Base-by-base conservation (phyloP, 1,140 invertebrate genomes). In the Hypothenemus hampei region DNA sequence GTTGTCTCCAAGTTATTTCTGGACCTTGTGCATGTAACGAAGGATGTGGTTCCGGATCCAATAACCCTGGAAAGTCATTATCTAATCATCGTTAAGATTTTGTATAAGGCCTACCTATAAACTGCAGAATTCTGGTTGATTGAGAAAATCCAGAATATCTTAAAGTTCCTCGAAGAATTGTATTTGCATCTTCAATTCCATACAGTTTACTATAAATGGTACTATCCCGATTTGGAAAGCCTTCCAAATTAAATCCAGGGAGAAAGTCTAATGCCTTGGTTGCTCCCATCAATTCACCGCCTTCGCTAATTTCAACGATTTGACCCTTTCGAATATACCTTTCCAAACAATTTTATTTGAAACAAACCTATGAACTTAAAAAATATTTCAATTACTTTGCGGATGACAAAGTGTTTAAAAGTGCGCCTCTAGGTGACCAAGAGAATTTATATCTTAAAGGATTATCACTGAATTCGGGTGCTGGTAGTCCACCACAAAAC, bases 391-490 rank as follows among this genome's bases (percentile, higher is more conserved):
- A 13, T 16, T 55, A 98, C 72, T 87, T 92, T 3, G 96, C 95
- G 2, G 84, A 83, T 13, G 86, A 84, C 3, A 97, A 73, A 0
- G 93, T 91, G 62, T 97, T 98, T 0, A 94, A 74, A 1, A 99
- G 73, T 1, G 93, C 93, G 5, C 91, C 91, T 26, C 86, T 77
- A 7, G 96, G 95, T 49, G 86, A 95, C 96, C 96, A 98, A 8
- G 91, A 97, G 71, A 99, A 99, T 71, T 98, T 99, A 73, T 99
- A 99, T 11, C 96, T 72, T 8, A 99, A 72, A 3, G 94, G 86
- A 74, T 98, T 98, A 64, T 89, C 86, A 3, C 95, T 97, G 65
- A 83, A 86, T 75, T 98, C 95, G 0, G 96, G 95, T 0, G 95
- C 93, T 0, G 96, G 96, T 21, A 98, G 72, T 23, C 89, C 97